Base-by-base conservation (phyloP, 64 coral and sea anemone genomes). In the Orbicella faveolata region DNA sequence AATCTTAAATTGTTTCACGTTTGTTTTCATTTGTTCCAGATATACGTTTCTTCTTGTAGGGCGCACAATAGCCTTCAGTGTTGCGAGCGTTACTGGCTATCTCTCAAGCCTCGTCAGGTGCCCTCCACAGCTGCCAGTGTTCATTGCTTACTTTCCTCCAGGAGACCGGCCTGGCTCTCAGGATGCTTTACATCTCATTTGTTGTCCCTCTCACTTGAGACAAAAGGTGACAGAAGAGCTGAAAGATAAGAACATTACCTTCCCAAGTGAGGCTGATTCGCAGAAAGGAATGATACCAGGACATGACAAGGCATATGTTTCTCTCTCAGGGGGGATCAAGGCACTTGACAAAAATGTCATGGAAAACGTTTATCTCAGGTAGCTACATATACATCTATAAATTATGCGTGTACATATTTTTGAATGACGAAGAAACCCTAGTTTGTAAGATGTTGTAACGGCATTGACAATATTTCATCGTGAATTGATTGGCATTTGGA, bases 111-210 rank as follows among this genome's bases (percentile, higher is more conserved):
- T 85, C 16, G 73, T 85, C 51, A 26, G 82, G 65, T 72, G 1
- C 21, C 82, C 21, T 12, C 82, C 65, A 21, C 20, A 21, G n/a
- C 34, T 51, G 65, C 64, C 82, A 52, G 36, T 30, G 17, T 83
- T 83, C 80, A 67, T 83, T 26, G 80, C 62, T 21, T 83, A 83
- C 80, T 83, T 83, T 67, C 15, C 34, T 18, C 35, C 17, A n/a
- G 20, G 12, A n/a, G 61, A 44, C 3, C 80, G 80, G 2, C 61
- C 61, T 7, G 12, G 66, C n/a, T 83, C 80, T 65, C 80, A 83
- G 66, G 80, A 83, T 39, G 34, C 66, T 36, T 67, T 83, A 35
- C 23, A 65, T 17, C 80, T 83, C 2, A 83, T 83, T 21, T 83
- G 80, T 20, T 83, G 61, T 23, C 80, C 80, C 2, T 19, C 63